phyloP scores from a whole-genome alignment of 1,140 invertebrate genomes.

The Zelostemma sp. region DNA sequence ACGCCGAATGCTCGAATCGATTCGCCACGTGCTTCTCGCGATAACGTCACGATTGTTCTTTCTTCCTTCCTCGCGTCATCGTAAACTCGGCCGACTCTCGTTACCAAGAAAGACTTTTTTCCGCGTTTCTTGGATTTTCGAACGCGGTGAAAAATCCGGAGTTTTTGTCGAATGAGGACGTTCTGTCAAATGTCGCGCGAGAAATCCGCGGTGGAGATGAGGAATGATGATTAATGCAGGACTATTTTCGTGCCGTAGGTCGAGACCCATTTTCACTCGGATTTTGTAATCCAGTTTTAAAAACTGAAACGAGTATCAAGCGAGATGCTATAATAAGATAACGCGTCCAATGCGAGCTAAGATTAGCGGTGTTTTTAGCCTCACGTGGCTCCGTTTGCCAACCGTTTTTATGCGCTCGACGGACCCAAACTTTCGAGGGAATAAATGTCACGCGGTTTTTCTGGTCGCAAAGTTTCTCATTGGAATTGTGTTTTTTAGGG shows the following conservation, averaged over 20 bases:
- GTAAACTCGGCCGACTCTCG: too few relatives aligned
- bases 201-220: too few relatives aligned
- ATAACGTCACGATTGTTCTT: background rate
- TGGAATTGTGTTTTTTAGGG: slow-evolving; percentile 4
- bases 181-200: too few relatives aligned
- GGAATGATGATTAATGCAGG: too few relatives aligned
- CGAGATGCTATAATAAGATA: slow-evolving; percentile 47
- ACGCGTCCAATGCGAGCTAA: slow-evolving; percentile 49
- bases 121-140: too few relatives aligned
- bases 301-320: slow-evolving; percentile 22
- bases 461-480: background rate
- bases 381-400: slow-evolving; percentile 43
- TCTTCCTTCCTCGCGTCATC: background rate
- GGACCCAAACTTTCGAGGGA: slow-evolving; percentile 8
- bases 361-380: slow-evolving; percentile 49
- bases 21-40: slow-evolving; percentile 2
- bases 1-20: background rate
- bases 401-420: too few relatives aligned
- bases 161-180: too few relatives aligned
- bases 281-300: slow-evolving; percentile 6
- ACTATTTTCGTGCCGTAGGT: background rate
- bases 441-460: background rate
- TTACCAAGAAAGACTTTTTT: too few relatives aligned
- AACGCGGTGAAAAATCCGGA: too few relatives aligned
- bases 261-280: background rate